Conservation (phyloP, 1,140 invertebrate genomes). For the Neoseiulus cucumeris region DNA sequence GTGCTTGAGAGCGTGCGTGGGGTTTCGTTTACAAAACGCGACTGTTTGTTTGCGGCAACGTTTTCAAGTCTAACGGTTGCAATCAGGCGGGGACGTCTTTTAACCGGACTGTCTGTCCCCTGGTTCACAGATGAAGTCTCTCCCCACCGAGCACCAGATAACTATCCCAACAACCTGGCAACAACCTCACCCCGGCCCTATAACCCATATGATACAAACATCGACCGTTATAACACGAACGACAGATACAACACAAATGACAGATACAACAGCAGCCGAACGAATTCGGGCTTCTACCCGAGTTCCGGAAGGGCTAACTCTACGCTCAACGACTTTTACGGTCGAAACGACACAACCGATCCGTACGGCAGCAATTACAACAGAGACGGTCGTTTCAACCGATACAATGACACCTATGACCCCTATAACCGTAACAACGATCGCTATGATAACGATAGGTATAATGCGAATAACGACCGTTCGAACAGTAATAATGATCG, state of each 20-base stretch:
- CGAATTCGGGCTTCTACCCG: no score
- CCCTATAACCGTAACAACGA: not conserved
- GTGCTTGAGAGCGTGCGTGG: no score
- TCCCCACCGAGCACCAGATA: constrained; percentile 9
- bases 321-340: no score
- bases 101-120: no score
- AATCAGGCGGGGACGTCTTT: no score
- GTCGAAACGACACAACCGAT: no score
- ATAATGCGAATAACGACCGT: not conserved
- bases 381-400: not conserved
- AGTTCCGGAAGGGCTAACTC: no score
- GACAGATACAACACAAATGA: not conserved
- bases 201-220: not conserved
- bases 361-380: no score
- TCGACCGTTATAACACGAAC: not conserved
- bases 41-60: no score
- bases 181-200: constrained; percentile 1
- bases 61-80: no score
- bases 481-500: not conserved
- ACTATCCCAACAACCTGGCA: constrained; percentile 5
- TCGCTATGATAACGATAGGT: not conserved
- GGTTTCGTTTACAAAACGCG: no score
- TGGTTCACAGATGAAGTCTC: not conserved
- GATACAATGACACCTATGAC: not conserved
- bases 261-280: not conserved